Evolutionary conservation across 1,140 invertebrate genomes (phyloP).

Genomic region (Trichogramma pretiosum): DNA sequence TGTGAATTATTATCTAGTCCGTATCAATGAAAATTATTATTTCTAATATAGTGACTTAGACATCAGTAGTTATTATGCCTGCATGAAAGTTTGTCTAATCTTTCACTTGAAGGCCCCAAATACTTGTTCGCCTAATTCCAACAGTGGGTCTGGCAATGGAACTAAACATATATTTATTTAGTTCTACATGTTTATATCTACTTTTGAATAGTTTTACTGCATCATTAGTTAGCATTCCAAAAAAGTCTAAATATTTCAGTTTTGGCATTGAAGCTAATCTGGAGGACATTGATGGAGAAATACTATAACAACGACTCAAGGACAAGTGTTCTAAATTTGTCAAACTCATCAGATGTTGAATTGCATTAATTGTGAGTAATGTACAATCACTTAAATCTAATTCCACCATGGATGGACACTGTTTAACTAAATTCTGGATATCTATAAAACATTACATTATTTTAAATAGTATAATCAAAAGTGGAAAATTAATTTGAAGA

Average conservation of each 20-base stretch:
- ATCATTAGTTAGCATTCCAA: conserved; percentile 59
- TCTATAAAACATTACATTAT: conserved; percentile 45
- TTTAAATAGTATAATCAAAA: background rate
- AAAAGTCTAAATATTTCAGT: conserved; percentile 65
- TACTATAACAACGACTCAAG: conserved; percentile 73
- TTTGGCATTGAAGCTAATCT: conserved; percentile 47
- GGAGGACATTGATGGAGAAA: conserved; percentile 51
- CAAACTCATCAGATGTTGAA: conserved; percentile 56
- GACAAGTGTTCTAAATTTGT: conserved; percentile 69
- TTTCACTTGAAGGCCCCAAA: conserved; percentile 78
- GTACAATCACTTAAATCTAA: conserved; percentile 80
- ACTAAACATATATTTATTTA: conserved; percentile 66
- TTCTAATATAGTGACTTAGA: conserved; percentile 6
- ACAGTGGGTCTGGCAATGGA: conserved; percentile 81
- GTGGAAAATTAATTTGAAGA: background rate
- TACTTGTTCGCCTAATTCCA: conserved; percentile 71
- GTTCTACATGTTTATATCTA: conserved; percentile 46
- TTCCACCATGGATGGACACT: conserved; percentile 66
- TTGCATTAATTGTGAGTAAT: conserved; percentile 52
- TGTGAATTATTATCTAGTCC: background rate
- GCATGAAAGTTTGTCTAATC: conserved; percentile 48
- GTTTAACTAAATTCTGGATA: conserved; percentile 53
- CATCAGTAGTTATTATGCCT: background rate
- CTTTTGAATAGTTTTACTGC: conserved; percentile 50
- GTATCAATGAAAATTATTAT: conserved; percentile 13